These are phyloP conservation scores for Trachelipus rathkii DNA, from an alignment of 1,140 invertebrate genomes.

Conservation along the genomic window DNA sequence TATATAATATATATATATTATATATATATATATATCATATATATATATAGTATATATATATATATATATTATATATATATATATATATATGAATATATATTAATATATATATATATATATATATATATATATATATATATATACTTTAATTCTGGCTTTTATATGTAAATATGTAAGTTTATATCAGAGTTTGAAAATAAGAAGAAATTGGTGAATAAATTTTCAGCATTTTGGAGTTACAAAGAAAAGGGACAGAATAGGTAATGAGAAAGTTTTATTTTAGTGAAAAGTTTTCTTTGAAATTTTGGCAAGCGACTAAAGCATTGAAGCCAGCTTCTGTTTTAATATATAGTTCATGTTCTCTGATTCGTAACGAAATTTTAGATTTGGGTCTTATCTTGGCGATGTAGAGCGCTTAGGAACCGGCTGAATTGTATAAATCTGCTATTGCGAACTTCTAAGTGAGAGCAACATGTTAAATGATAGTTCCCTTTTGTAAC, in stretches of 20 bases:
- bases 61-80: not conserved
- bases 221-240: not conserved
- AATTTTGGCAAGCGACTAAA: not conserved
- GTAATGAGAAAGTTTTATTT: conserved; percentile 11
- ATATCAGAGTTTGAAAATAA: not conserved
- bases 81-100: not conserved
- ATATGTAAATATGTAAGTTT: not conserved
- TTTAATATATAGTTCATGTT: not conserved
- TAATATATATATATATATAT: not conserved
- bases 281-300: not conserved
- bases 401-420: not conserved
- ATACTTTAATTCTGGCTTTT: not conserved
- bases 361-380: conserved; percentile 1
- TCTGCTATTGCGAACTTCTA: not conserved
- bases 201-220: not conserved
- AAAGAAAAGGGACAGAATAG: conserved; percentile 2
- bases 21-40: too few species aligned
- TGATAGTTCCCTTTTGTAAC: conserved; percentile 1
- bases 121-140: not conserved
- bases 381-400: conserved; percentile 2
- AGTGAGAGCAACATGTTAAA: conserved; percentile 7
- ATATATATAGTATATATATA: too few species aligned
- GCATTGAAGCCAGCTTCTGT: not conserved
- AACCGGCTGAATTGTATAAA: conserved; percentile 8
- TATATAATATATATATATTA: too few species aligned